These are phyloP conservation scores for Xiphophorus couchianus DNA, from an alignment of 2,113 vertebrate species.

Conservation along the genomic window DNA sequence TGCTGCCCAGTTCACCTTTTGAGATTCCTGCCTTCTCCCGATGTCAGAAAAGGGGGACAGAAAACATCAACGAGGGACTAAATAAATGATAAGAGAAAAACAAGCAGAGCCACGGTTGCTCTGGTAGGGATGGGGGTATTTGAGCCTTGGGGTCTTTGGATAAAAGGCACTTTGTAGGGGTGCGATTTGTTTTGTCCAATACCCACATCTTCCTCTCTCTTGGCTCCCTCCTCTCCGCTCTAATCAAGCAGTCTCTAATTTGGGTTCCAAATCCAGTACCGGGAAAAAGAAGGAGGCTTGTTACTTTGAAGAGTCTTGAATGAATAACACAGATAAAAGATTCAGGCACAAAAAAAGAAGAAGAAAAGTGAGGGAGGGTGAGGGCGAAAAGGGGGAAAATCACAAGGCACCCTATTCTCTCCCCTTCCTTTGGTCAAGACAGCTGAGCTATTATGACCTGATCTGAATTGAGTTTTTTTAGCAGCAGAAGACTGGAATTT, in stretches of 20 bases:
- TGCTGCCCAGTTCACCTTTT: constrained; percentile 80
- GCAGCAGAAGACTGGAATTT: constrained; percentile 89
- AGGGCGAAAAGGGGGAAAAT: constrained; percentile 80
- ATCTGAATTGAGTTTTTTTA: constrained; percentile 90
- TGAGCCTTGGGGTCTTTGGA: constrained; percentile 84
- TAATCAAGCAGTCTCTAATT: constrained; percentile 91
- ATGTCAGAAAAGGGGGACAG: constrained; percentile 88
- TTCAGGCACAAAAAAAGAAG: constrained; percentile 87
- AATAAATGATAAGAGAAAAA: constrained; percentile 83
- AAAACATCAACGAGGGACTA: constrained; percentile 88
- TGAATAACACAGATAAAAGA: constrained; percentile 98
- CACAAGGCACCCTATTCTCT: constrained; percentile 98
- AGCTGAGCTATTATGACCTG: constrained; percentile 97
- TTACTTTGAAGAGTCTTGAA: constrained; percentile 94
- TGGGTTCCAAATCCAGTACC: constrained; percentile 93
- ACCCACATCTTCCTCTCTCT: constrained; percentile 78
- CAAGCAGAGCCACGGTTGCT: constrained; percentile 79
- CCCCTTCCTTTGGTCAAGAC: constrained; percentile 92
- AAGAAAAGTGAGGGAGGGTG: constrained; percentile 69
- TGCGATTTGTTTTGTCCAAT: constrained; percentile 85
- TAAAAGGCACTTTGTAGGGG: constrained; percentile 96
- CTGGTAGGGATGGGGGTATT: constrained; percentile 76
- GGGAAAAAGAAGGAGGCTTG: constrained; percentile 91
- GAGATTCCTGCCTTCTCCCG: constrained; percentile 84
- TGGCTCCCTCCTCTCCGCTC: constrained; percentile 76